Conservation (phyloP, 2,888 invertebrate genomes). For the Seladonia tumulorum region DNA sequence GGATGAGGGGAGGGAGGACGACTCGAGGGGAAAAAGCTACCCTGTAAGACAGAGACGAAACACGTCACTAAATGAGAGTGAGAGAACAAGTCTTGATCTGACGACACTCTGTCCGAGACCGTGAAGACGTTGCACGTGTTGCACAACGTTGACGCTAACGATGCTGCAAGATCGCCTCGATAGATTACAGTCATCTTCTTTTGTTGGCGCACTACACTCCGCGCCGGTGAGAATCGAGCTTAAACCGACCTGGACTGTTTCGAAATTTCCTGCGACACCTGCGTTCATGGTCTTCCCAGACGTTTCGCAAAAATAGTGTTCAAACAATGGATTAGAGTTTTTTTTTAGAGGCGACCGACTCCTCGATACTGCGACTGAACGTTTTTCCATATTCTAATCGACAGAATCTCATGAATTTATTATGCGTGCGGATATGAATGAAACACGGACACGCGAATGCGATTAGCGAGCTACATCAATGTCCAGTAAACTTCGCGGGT, state of each 20-base stretch:
- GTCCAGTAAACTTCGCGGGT: neutral
- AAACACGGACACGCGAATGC: neutral
- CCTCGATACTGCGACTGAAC: neutral
- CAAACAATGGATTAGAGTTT: conserved; percentile 14
- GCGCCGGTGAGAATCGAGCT: neutral
- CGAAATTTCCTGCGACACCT: conserved; percentile 65
- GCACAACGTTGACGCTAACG: neutral
- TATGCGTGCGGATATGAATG: neutral
- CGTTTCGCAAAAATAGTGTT: conserved; percentile 17
- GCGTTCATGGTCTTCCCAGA: conserved; percentile 32
- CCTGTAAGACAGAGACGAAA: too few species aligned
- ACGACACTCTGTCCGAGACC: neutral
- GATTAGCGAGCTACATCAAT: neutral
- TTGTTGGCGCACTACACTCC: neutral
- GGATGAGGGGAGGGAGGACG: too few species aligned
- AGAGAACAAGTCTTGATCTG: too few species aligned
- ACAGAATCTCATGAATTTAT: neutral
- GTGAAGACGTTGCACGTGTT: neutral
- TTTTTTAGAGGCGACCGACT: neutral
- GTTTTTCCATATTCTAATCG: neutral
- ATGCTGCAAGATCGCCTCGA: neutral
- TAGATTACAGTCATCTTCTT: neutral
- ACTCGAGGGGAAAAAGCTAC: too few species aligned
- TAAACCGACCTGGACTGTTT: conserved; percentile 38
- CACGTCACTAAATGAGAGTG: too few species aligned